Conservation (phyloP, 2,113 vertebrate species). For the Hippotragus niger region DNA sequence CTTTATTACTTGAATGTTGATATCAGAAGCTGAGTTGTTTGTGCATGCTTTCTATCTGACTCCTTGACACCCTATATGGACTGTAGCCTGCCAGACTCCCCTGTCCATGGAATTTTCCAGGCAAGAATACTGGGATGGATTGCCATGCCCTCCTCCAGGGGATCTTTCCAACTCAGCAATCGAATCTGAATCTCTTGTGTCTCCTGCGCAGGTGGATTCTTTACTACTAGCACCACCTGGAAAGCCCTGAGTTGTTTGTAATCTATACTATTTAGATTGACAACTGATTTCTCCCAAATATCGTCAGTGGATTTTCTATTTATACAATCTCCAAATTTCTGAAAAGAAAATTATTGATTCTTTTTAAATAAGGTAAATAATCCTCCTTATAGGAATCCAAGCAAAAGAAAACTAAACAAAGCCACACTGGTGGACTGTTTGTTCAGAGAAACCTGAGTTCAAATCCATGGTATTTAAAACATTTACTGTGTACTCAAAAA, state of each 20-base stretch:
- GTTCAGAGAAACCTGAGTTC: neutral
- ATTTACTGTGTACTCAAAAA: neutral
- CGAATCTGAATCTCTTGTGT: neutral
- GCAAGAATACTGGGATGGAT: neutral
- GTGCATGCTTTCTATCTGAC: neutral
- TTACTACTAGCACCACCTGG: neutral
- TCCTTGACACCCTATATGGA: neutral
- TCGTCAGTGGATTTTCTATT: neutral
- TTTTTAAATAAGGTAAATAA: neutral
- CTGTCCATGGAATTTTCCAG: neutral
- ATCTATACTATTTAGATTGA: conserved; percentile 60
- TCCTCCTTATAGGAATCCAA: neutral
- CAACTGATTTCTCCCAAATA: conserved; percentile 64
- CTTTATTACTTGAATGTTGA: conserved; percentile 60
- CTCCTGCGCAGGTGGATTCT: neutral
- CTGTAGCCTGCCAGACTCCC: neutral
- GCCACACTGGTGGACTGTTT: neutral
- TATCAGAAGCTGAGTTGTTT: conserved; percentile 36
- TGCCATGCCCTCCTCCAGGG: neutral
- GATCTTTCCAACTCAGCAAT: neutral
- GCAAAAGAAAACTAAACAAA: neutral
- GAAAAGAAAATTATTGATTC: neutral
- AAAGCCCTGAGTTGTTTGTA: neutral
- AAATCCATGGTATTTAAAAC: neutral
- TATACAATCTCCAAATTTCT: neutral